phyloP scores from a whole-genome alignment of 1,140 invertebrate species.

The Aphaenogaster ashmeadi region DNA sequence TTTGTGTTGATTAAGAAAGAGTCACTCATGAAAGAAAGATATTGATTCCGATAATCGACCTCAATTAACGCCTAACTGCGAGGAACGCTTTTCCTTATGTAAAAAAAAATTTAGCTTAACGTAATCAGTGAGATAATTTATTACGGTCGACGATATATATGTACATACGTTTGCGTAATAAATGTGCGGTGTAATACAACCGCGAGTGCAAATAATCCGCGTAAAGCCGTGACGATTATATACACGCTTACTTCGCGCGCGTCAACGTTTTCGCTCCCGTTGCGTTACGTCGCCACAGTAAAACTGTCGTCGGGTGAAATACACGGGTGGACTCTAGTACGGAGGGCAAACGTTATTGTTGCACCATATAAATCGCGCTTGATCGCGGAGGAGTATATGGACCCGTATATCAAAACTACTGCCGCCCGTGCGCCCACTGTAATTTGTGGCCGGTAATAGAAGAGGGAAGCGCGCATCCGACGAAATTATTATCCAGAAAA shows the following conservation, averaged over 20 bases:
- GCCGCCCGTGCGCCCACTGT: conserved; percentile 57
- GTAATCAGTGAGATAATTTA: conserved; percentile 8
- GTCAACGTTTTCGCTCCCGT: conserved; percentile 64
- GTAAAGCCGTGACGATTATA: conserved; percentile 66
- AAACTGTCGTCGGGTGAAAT: conserved; percentile 75
- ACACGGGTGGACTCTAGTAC: conserved; percentile 66
- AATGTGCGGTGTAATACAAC: conserved; percentile 49
- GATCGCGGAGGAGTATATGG: conserved; percentile 77
- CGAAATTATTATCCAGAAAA: conserved; percentile 78
- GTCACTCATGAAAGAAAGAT: not conserved
- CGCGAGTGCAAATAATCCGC: conserved; percentile 72
- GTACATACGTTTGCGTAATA: conserved; percentile 50
- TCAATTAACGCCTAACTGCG: not conserved
- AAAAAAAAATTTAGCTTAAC: not conserved
- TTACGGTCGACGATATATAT: not conserved
- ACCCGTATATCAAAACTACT: conserved; percentile 77
- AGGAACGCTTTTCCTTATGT: not conserved
- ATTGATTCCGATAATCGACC: not conserved
- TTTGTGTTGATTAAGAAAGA: not conserved
- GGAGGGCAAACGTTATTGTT: conserved; percentile 77
- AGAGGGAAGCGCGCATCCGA: conserved; percentile 65
- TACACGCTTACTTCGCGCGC: not conserved
- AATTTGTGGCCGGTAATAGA: conserved; percentile 77
- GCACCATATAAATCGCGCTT: conserved; percentile 77
- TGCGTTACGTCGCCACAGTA: conserved; percentile 68